Evolutionary conservation across 2,888 invertebrate genomes (phyloP), one percentile per base, ranked within the genome.

Genomic region (Stenotaenia linearis): DNA sequence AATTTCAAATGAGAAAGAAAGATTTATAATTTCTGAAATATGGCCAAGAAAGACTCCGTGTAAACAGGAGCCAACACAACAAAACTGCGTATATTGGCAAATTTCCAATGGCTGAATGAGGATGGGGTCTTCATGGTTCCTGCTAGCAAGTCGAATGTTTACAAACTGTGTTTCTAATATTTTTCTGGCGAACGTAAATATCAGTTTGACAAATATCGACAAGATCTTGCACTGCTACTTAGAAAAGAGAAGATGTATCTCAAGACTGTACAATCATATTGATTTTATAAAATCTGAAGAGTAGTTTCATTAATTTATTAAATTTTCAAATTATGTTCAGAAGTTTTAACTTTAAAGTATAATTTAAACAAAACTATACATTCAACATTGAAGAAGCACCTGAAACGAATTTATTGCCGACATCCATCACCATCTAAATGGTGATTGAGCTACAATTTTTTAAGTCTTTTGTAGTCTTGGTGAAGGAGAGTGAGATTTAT

Each of bases 11-110:
- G 25, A 69, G 69, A 69, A 69, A 69, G 69, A 69, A 69, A 69
- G 69, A 69, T 69, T 69, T 69, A 69, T 69, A 69, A 69, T 69
- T 69, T 69, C 69, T 69, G 69, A 69, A 69, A 28, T 69, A 69
- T 69, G 69, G 69, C 69, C 69, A 69, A 69, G 69, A 25, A 69
- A 69, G 69, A 25, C 69, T 69, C 69, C 12, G 28, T n/a, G 69
- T 69, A 69, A 69, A 69, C 69, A 69, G 69, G 25, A 23, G 69
- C 69, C 69, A 69, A 69, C 69, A 28, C 69, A 69, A 69, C 69
- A 69, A 69, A 69, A 69, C 69, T 69, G 69, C 69, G 69, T 69
- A 61, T 25, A 69, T 69, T 69, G 69, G 69, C 69, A 69, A 69
- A 25, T 28, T 25, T 69, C 69, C 69, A 69, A 28, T 69, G 69